Conservation (phyloP, 2,888 invertebrate species). For the Drosophila quinaria region DNA sequence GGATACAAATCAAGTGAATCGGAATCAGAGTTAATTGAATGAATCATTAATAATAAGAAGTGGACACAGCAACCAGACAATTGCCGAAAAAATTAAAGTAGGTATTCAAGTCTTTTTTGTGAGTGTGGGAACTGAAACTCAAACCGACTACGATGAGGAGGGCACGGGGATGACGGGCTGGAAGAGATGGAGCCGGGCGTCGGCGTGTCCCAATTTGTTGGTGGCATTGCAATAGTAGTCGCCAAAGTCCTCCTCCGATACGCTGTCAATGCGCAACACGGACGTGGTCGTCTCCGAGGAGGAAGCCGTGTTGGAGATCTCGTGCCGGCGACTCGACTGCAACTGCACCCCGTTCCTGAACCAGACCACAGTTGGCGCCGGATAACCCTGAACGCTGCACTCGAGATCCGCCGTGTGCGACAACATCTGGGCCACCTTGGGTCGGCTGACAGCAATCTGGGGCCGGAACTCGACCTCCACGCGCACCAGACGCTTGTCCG, state of each 20-base stretch:
- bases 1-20: slow-evolving; percentile 61
- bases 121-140: slow-evolving; percentile 15
- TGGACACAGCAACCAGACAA: slow-evolving; percentile 53
- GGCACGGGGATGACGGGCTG: slow-evolving; percentile 83
- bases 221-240: slow-evolving; percentile 85
- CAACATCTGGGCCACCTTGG: slow-evolving; percentile 84
- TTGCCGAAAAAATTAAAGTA: slow-evolving; percentile 66
- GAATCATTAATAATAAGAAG: slow-evolving; percentile 78
- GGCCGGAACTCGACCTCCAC: slow-evolving; percentile 85
- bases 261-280: slow-evolving; percentile 81
- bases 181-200: slow-evolving; percentile 84
- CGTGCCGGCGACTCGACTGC: slow-evolving; percentile 76
- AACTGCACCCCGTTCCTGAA: slow-evolving; percentile 79
- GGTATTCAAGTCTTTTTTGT: slow-evolving; percentile 70
- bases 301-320: slow-evolving; percentile 84
- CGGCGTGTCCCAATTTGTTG: slow-evolving; percentile 84
- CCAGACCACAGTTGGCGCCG: slow-evolving; percentile 85
- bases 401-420: slow-evolving; percentile 82
- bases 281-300: slow-evolving; percentile 84
- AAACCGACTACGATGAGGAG: slow-evolving; percentile 48
- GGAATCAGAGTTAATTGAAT: slow-evolving; percentile 83
- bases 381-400: slow-evolving; percentile 84
- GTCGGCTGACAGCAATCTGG: slow-evolving; percentile 82
- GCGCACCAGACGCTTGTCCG: slow-evolving; percentile 81
- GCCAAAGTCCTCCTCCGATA: slow-evolving; percentile 82